phyloP scores from a whole-genome alignment of 2,113 vertebrate species.

The Anarhynchus alexandrinus region DNA sequence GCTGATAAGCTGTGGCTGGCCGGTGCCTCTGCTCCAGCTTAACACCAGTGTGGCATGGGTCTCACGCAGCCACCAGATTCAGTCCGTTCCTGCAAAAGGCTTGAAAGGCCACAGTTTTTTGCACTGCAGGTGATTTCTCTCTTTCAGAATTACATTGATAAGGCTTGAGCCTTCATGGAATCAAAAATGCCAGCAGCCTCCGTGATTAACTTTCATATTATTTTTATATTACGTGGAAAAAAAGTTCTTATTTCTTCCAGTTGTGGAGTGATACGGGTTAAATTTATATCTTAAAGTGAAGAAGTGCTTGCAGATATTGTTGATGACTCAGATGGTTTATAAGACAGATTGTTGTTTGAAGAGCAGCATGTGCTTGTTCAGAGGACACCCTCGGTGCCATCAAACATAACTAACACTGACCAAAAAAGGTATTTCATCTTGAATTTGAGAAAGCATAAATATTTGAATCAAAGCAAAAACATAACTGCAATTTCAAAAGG shows the following conservation, averaged over 20 bases:
- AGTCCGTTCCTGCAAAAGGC: not conserved
- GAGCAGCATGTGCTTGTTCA: slow-evolving; percentile 1
- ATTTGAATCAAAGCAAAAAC: slow-evolving; percentile 24
- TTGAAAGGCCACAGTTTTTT: not conserved
- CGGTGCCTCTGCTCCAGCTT: not conserved
- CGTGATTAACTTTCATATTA: not conserved
- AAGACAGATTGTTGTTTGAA: slow-evolving; percentile 26
- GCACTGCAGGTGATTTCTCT: not conserved
- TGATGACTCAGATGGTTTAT: not conserved
- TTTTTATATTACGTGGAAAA: not conserved
- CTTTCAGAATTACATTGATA: not conserved
- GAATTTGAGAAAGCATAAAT: slow-evolving; percentile 20
- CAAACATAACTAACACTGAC: not conserved
- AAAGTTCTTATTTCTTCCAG: not conserved
- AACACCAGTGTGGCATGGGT: fast-evolving
- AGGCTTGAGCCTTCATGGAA: not conserved
- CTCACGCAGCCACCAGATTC: not conserved
- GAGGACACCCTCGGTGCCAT: not conserved
- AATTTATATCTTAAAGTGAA: not conserved
- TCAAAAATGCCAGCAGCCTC: not conserved
- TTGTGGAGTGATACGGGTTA: not conserved
- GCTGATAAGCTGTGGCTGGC: not conserved
- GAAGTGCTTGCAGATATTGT: not conserved
- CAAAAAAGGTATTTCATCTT: slow-evolving; percentile 23
- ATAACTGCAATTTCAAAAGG: not conserved